Conservation (phyloP, 2,888 invertebrate species). For the Lithodes maja region DNA sequence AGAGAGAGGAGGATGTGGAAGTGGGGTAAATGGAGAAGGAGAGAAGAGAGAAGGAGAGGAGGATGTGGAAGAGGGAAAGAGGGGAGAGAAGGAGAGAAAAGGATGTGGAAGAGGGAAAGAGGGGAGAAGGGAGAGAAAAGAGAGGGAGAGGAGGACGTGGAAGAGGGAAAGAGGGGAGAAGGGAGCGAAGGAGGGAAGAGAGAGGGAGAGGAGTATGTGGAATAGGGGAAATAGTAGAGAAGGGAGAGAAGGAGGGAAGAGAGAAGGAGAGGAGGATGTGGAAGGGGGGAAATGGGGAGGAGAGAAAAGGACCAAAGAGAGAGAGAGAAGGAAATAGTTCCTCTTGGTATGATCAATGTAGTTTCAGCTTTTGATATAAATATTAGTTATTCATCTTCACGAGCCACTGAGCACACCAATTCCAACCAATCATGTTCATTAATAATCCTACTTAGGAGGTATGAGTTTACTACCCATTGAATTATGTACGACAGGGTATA, state of each 20-base stretch:
- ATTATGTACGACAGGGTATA: too few relatives aligned
- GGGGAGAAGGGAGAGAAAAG: too few relatives aligned
- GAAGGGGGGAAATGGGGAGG: slow-evolving; percentile 15
- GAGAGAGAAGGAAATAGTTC: not conserved
- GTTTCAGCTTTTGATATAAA: too few relatives aligned
- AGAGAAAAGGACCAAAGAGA: not conserved
- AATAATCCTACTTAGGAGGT: too few relatives aligned
- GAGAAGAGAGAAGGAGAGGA: not conserved
- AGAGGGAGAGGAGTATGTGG: not conserved
- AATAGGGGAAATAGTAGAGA: slow-evolving; percentile 3
- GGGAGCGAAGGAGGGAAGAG: slow-evolving; percentile 12
- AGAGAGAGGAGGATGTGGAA: slow-evolving; percentile 1
- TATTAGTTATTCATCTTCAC: too few relatives aligned
- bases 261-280: not conserved
- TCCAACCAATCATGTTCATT: too few relatives aligned
- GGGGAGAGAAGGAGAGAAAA: not conserved
- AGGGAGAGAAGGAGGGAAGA: not conserved
- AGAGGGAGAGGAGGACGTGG: slow-evolving; percentile 16
- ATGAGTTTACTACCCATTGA: too few relatives aligned
- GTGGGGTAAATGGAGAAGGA: not conserved
- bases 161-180: too few relatives aligned
- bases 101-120: not conserved
- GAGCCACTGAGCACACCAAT: too few relatives aligned
- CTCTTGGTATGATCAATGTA: too few relatives aligned
- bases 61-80: too few relatives aligned